A percentile compares a stretch with the other conserved stretches of the same genome.
Evolutionary conservation across 2,113 vertebrate genomes (phyloP).

Genomic region (Chaetops frenatus): DNA sequence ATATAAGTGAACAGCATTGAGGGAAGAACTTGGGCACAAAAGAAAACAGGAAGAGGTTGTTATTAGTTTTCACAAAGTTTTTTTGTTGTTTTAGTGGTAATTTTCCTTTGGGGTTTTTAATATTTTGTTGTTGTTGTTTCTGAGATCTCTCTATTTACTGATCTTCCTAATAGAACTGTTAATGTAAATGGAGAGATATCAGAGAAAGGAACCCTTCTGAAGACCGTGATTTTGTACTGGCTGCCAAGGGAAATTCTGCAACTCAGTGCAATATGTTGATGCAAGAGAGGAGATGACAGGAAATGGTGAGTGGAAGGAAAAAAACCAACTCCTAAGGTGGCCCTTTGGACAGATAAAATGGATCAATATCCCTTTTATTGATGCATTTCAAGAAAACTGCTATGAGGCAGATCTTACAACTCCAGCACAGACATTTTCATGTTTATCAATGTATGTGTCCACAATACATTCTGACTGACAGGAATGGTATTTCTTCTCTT

Average conservation of each 20-base stretch:
- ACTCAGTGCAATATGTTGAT: not conserved
- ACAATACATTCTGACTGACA: not conserved
- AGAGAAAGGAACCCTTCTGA: not conserved
- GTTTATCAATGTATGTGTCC: not conserved
- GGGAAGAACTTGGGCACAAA: not conserved
- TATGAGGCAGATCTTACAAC: not conserved
- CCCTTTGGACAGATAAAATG: not conserved
- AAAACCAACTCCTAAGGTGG: not conserved
- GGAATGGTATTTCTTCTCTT: not conserved
- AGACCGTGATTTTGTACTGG: not conserved
- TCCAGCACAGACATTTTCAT: not conserved
- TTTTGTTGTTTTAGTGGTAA: not conserved
- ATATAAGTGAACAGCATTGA: not conserved
- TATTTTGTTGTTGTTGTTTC: not conserved
- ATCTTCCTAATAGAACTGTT: not conserved
- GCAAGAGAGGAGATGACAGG: not conserved
- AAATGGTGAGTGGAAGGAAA: not conserved
- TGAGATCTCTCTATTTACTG: not conserved
- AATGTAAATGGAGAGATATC: not conserved
- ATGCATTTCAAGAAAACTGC: not conserved
- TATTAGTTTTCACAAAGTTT: not conserved
- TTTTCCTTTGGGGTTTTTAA: accelerated
- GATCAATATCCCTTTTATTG: not conserved
- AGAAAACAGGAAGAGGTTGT: not conserved
- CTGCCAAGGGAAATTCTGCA: not conserved